Percentiles rank a stretch among this genome's conserved stretches.
Evolutionary conservation across 2,113 vertebrate genomes (phyloP).

Genomic region (Apteryx mantelli): DNA sequence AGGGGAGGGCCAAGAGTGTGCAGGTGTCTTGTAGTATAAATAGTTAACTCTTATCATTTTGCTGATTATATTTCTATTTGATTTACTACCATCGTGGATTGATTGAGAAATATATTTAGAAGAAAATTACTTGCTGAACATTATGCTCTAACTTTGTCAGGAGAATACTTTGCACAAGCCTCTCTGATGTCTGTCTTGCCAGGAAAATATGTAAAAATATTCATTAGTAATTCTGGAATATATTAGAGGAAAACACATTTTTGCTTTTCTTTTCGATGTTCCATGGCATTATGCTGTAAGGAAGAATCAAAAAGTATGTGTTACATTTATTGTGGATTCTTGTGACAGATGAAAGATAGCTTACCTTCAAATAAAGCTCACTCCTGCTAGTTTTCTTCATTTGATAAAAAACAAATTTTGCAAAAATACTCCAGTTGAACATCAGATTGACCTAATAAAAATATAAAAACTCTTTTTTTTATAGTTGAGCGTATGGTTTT

Average conservation of each 20-base stretch:
- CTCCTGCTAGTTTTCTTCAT: neutral
- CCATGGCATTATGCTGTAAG: neutral
- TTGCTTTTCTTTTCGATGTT: neutral
- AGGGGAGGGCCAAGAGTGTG: neutral
- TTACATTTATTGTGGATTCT: neutral
- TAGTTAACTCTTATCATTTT: neutral
- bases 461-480: slow-evolving; percentile 65
- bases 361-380: neutral
- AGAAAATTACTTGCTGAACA: neutral
- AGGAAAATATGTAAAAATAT: neutral
- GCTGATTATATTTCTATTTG: neutral
- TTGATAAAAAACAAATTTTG: slow-evolving; percentile 34
- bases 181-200: neutral
- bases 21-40: neutral
- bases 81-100: neutral
- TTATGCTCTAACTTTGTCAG: neutral
- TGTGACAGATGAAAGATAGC: neutral
- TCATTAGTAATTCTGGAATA: neutral
- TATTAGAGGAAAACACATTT: neutral
- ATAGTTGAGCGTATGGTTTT: slow-evolving; percentile 64
- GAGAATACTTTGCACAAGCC: neutral
- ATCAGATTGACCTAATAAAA: slow-evolving; percentile 48
- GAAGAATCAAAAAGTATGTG: neutral
- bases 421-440: neutral
- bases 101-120: neutral